Evolutionary conservation across 35 echinoderm and acorn worm genomes (phyloP).

Genomic region (Holothuria glaberrima): DNA sequence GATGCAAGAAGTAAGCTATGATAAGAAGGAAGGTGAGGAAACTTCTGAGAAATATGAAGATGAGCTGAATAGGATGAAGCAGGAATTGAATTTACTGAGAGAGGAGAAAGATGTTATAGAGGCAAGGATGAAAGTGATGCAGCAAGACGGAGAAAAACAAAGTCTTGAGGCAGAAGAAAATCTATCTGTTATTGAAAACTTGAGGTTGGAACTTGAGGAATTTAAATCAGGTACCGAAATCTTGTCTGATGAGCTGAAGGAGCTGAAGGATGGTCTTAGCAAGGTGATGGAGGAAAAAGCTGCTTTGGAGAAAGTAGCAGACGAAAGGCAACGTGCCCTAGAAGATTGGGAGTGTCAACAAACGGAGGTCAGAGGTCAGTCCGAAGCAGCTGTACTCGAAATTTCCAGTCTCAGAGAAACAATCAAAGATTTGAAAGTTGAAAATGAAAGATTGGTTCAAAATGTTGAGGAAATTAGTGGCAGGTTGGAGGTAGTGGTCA

Average conservation of each 20-base stretch:
- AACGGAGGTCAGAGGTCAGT: not conserved
- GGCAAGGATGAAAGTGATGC: not conserved
- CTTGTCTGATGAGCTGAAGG: slow-evolving; percentile 21
- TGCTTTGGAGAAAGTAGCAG: slow-evolving; percentile 1
- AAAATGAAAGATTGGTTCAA: not conserved
- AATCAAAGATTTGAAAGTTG: not conserved
- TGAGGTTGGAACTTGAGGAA: slow-evolving; percentile 31
- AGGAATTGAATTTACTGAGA: not conserved
- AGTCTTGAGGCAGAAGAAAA: slow-evolving; percentile 13
- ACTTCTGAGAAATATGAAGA: not conserved
- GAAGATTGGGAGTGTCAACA: not conserved
- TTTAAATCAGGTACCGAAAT: not conserved
- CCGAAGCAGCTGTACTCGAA: not conserved
- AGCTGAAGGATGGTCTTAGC: not conserved
- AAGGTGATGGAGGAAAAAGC: slow-evolving; percentile 9
- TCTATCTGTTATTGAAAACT: slow-evolving; percentile 6
- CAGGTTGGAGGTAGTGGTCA: not conserved
- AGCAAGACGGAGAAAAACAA: slow-evolving; percentile 39
- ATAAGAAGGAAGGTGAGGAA: not conserved
- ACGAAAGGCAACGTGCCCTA: not conserved
- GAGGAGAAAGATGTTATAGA: slow-evolving; percentile 3
- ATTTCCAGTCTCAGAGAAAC: not conserved
- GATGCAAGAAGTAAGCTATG: not conserved
- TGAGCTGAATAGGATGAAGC: not conserved
- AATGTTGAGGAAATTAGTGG: slow-evolving; percentile 13